Conservation (phyloP, 2,797 vertebrate genomes). For the Ctenopoma kingsleyae region DNA sequence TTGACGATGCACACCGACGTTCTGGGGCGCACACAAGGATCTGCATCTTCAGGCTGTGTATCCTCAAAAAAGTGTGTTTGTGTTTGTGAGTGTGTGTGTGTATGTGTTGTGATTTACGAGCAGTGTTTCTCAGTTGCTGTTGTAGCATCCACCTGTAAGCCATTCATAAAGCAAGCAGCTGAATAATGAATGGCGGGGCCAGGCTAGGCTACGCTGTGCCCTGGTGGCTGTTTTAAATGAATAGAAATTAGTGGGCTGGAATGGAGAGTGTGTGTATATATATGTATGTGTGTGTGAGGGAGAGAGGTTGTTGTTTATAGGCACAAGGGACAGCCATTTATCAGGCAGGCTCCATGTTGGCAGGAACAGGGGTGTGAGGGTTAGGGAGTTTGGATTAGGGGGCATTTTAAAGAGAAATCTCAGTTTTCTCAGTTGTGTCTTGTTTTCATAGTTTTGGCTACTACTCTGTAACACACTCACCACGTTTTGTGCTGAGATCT, state of each 20-base stretch:
- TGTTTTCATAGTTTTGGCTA: slow-evolving; percentile 12
- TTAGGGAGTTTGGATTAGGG: slow-evolving; percentile 35
- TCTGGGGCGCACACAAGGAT: slow-evolving; percentile 18
- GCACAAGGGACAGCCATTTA: slow-evolving; percentile 81
- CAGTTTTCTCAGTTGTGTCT: not conserved
- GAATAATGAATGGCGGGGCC: slow-evolving; percentile 93
- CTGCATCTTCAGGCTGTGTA: slow-evolving; percentile 35
- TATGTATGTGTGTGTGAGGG: slow-evolving; percentile 40
- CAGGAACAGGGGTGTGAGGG: slow-evolving; percentile 52
- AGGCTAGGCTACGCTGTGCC: slow-evolving; percentile 80
- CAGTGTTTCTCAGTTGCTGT: slow-evolving; percentile 85
- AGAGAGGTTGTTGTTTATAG: slow-evolving; percentile 79
- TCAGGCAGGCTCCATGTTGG: slow-evolving; percentile 73
- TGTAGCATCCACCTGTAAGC: slow-evolving; percentile 95
- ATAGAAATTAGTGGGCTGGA: slow-evolving; percentile 93
- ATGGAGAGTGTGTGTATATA: slow-evolving; percentile 65
- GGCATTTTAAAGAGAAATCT: slow-evolving; percentile 27
- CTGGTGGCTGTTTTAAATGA: slow-evolving; percentile 92
- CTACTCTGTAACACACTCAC: not conserved
- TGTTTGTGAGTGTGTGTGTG: slow-evolving; percentile 24
- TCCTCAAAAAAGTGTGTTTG: slow-evolving; percentile 30
- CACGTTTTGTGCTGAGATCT: not conserved
- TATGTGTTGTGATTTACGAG: slow-evolving; percentile 90
- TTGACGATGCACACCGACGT: slow-evolving; percentile 69
- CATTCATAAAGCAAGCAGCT: slow-evolving; percentile 97